Percentiles rank a stretch among this genome's conserved stretches.
These are phyloP conservation scores for Autographa pulchrina DNA, from an alignment of 2,888 invertebrate species.

Conservation along the genomic window DNA sequence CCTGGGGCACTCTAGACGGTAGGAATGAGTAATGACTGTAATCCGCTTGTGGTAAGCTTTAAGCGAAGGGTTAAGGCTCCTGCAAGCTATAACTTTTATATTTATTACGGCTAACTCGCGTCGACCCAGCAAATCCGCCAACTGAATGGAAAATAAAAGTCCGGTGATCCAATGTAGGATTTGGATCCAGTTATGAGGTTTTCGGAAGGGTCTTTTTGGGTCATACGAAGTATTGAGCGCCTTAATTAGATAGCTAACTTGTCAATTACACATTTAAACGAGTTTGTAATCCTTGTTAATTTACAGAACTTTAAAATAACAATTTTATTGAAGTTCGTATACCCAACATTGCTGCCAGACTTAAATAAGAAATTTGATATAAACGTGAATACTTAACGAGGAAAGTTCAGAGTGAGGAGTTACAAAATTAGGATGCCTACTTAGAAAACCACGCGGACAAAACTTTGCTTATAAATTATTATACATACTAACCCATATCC, in stretches of 20 bases:
- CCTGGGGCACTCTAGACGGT: slow-evolving; percentile 82
- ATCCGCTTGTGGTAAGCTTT: slow-evolving; percentile 87
- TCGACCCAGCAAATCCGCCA: slow-evolving; percentile 73
- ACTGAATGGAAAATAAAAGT: slow-evolving; percentile 71
- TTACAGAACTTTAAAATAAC: not conserved
- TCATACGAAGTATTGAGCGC: not conserved
- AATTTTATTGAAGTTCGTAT: not conserved
- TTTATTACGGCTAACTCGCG: slow-evolving; percentile 82
- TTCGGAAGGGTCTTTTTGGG: slow-evolving; percentile 14
- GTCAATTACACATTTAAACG: not conserved
- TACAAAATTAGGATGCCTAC: slow-evolving; percentile 60
- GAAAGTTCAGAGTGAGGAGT: slow-evolving; percentile 42
- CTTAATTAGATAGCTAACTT: slow-evolving; percentile 14
- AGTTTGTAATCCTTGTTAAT: not conserved
- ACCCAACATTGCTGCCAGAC: not conserved
- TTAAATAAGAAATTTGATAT: not conserved
- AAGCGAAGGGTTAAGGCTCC: slow-evolving; percentile 87
- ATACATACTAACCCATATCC: slow-evolving; percentile 56
- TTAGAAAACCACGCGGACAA: slow-evolving; percentile 61
- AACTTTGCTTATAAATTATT: slow-evolving; percentile 69
- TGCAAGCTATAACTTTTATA: slow-evolving; percentile 81
- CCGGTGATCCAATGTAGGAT: slow-evolving; percentile 62
- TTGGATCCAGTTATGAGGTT: slow-evolving; percentile 32
- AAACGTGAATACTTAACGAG: slow-evolving; percentile 18
- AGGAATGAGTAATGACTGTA: slow-evolving; percentile 87